phyloP scores from a whole-genome alignment of 2,113 vertebrate species.

The Panthera leo region DNA sequence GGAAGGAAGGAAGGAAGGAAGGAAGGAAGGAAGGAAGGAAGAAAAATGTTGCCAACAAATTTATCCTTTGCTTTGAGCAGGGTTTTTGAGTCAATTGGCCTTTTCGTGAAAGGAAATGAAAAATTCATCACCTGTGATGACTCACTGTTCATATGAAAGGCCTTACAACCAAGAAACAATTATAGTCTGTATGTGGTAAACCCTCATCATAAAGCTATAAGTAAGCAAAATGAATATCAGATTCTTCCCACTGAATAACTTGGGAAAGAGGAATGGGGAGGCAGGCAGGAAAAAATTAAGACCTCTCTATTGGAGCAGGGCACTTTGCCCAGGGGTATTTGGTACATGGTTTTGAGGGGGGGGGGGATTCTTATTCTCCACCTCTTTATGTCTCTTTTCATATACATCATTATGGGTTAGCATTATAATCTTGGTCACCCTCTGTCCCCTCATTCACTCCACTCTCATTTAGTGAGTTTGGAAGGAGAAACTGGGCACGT shows the following conservation, averaged over 20 bases:
- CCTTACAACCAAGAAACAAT: background rate
- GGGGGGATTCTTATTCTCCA: background rate
- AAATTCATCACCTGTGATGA: background rate
- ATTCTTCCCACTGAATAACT: background rate
- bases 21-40: background rate
- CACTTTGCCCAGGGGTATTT: background rate
- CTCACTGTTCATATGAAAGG: background rate
- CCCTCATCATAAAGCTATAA: background rate
- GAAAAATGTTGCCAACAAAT: background rate
- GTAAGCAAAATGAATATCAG: background rate
- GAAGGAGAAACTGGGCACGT: background rate
- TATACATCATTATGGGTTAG: background rate
- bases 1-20: background rate
- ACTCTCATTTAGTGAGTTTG: background rate
- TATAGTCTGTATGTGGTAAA: accelerated
- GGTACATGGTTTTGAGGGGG: background rate
- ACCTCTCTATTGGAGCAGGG: background rate
- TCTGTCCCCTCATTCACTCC: background rate
- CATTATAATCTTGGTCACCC: background rate
- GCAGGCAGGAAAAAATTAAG: background rate
- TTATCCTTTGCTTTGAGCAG: slow-evolving; percentile 3
- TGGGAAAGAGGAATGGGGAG: background rate
- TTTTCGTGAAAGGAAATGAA: background rate
- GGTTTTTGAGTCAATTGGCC: background rate
- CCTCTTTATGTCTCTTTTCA: background rate